Evolutionary conservation across 2,888 invertebrate species (phyloP), one percentile per base, ranked within the genome.

Genomic region (Patella depressa): DNA sequence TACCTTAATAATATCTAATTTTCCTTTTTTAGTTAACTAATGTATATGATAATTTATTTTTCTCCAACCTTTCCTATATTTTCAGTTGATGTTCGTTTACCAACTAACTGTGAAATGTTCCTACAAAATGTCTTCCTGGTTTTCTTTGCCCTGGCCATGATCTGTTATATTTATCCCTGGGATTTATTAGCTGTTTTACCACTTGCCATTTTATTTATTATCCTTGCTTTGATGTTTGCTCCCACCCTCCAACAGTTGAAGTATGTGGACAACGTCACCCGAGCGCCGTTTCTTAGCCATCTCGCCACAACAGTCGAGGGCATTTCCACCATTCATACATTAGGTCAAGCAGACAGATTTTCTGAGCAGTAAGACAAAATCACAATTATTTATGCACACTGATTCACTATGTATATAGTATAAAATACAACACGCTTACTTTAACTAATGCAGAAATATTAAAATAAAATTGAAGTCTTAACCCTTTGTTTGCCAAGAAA

Each of bases 111-210:
- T 80, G 94, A 94, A 85, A 92, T 92, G 76, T 92, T 94, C 82
- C 86, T 94, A 3, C 94, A 94, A 86, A 93, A 93, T 84, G 88
- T 93, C 69, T 92, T 93, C 83, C 89, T 93, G 95, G 96, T 97
- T 92, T 88, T 96, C 88, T 93, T 94, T 73, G 94, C 96, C 80
- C 95, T 97, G 81, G 79, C 96, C 84, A 96, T 97, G 12, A 95
- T 98, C 86, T 95, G 95, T 92, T 94, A 94, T 87, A 95, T 96
- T 83, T 97, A 97, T 76, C 96, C 96, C 91, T 89, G 88, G 83
- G 91, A 92, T 80, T 87, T 92, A 70, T 80, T 92, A 69, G 90
- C 90, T 34, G 86, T 90, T 55, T 76, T 92, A 17, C 92, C 92
- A 4, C 85, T 93, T 11, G 84, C 87, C 73, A 81, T 87, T 65